Base-by-base conservation (phyloP, 1,140 invertebrate species). In the Aphelenchoides besseyi region DNA sequence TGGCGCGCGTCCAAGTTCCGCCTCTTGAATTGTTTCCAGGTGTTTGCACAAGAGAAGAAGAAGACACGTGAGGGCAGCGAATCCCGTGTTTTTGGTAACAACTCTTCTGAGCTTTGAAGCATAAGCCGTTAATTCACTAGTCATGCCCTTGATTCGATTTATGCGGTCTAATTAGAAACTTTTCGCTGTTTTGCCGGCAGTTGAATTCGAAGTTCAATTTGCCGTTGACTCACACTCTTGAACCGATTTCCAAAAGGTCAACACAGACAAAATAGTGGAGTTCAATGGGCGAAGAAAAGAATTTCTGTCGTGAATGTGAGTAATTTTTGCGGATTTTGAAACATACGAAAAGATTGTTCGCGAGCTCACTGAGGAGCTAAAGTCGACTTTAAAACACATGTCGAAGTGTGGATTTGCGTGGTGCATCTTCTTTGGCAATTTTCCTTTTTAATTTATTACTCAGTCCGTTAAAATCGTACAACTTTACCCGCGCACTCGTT, bases 401-500 rank as follows among this genome's bases (percentile, higher is more conserved):
- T 41, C 5, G n/a, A 41, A n/a, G n/a, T n/a, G n/a, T n/a, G n/a
- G n/a, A n/a, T n/a, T n/a, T n/a, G n/a, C n/a, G n/a, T n/a, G n/a
- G n/a, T n/a, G n/a, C n/a, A n/a, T n/a, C n/a, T n/a, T n/a, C n/a
- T n/a, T n/a, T n/a, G 41, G 12, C 41, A 23, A 48, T 48, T 48
- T 23, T 48, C 41, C 12, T 48, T 23, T 48, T 23, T 48, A 48
- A 48, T 48, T 48, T 48, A 48, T 48, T 23, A 23, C 41, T 12
- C 41, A 23, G 41, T 48, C 41, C n/a, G 41, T 48, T 48, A 48
- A 48, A 48, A 16, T 48, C 41, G 41, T 48, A 48, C 41, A 48
- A 48, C 41, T 48, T 48, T 48, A 23, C 12, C 23, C 41, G 41
- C 41, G 41, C 41, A 48, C 41, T 48, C 41, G 41, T 23, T 23